Evolutionary conservation across 2,113 vertebrate genomes (phyloP), one percentile per base, ranked within the genome.

Genomic region (Astatoreochromis straeleni): DNA sequence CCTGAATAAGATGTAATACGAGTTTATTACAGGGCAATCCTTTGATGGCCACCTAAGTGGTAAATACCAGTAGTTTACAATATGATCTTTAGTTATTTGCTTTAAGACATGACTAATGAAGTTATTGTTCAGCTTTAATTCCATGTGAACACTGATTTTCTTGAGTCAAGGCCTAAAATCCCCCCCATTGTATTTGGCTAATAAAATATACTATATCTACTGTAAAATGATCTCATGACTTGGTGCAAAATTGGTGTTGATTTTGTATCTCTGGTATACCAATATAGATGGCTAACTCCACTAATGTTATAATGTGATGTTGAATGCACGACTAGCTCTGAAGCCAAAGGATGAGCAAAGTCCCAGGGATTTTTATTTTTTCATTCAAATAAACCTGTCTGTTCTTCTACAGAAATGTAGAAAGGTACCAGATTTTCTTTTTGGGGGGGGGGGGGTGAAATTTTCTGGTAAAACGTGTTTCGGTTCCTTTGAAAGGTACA

Each of bases 401-500:
- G 9, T 26, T 17, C 13, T 73, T 45, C 40, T 24, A 29, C 68
- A 63, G 29, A 33, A 31, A 60, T 17, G 26, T 58, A 58, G 26
- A 58, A 9, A 58, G 57, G 57, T 16, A 58, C 8, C 14, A 58
- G 55, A 58, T 57, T 58, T 29, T 49, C 5, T 53, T 3, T 4
- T 21, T 21, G 2, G 3, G 0, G 1, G 2, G 10, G 3, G 55
- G 13, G 26, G 5, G 14, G 7, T 1, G 7, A 13, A 14, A 16
- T 58, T 29, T 42, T 42, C 3, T 40, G n/a, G n/a, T 19, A 63
- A 63, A 19, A 35, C 3, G 2, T 63, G 58, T 5, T 35, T 63
- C 16, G 11, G 58, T 63, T 63, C 16, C 29, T 24, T 14, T 70
- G 38, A 70, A 24, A 24, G 2, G 2, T 12, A 16, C 7, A 1